Evolutionary conservation across 2,797 vertebrate species (phyloP), one percentile per base, ranked within the genome.

Genomic region (Pachyuromys duprasi): DNA sequence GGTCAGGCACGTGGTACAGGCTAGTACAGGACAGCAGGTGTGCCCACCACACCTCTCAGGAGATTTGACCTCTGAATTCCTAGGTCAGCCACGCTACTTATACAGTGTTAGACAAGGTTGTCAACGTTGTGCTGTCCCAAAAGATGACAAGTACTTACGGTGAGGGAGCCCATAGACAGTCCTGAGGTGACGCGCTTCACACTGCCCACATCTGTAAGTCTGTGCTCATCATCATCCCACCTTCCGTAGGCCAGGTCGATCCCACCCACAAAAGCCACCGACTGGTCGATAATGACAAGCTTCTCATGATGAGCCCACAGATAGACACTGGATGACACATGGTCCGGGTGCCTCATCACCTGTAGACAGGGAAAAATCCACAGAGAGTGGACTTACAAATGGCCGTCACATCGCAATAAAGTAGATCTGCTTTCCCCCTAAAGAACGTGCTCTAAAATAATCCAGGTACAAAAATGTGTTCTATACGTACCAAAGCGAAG

Each of bases 241-340:
- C 99, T 99, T 17, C 99, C 99, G 0, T 99, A 99, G 0, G 99
- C 99, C 97, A 99, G 97, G 98, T 99, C 99, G 0, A 99, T 99
- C 83, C 99, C 99, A 0, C 99, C 99, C 81, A 99, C 99, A 1
- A 99, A 99, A 0, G 99, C 99, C 97, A 99, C 98, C 0, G 99
- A 99, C 89, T 99, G 99, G 98, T 99, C 99, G 0, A 99, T 96
- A 0, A 99, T 97, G n/a, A 99, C 98, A 0, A 99, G 98, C 97
- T 99, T 99, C 98, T 99, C 99, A 0, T 99, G 99, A 91, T 99
- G 99, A 17, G 99, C 99, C 99, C 99, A 99, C 83, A 99, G 98
- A 95, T 99, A 99, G 33, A 99, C 99, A 0, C 99, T 98, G 8
- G 99, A 99, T 0, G 99, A 99, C 87, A 99, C 99, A 0, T 99